phyloP scores from a whole-genome alignment of 2,113 vertebrate genomes.

The Sitta europaea region DNA sequence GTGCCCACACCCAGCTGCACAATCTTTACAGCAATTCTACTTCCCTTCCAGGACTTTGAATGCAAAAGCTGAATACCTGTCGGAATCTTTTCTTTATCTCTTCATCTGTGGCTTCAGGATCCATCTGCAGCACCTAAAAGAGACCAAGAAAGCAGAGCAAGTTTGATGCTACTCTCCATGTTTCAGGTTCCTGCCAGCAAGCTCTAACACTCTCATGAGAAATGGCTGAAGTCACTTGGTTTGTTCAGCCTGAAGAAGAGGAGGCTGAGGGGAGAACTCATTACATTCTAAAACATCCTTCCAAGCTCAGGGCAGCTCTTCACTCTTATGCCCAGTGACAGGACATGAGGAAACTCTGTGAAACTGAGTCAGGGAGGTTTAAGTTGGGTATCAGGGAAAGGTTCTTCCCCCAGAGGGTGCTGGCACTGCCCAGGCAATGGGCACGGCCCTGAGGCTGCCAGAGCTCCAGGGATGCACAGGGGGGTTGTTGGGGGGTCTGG shows the following conservation, averaged over 20 bases:
- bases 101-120: conserved; percentile 95
- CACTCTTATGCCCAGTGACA: neutral
- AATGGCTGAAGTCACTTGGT: neutral
- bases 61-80: conserved; percentile 75
- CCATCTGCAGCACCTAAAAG: conserved; percentile 91
- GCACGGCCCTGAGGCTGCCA: neutral
- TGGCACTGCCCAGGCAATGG: neutral
- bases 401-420: neutral
- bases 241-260: neutral
- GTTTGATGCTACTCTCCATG: neutral
- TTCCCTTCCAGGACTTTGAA: neutral
- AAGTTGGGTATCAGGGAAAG: neutral
- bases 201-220: neutral
- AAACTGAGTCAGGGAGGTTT: neutral
- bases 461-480: neutral
- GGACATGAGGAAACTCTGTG: neutral
- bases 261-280: neutral
- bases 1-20: neutral
- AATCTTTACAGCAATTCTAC: neutral
- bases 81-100: conserved; percentile 97
- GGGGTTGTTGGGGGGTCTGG: accelerated
- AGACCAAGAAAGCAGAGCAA: neutral
- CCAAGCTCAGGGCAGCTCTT: neutral
- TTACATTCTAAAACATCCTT: neutral
- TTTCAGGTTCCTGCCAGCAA: neutral